Evolutionary conservation across 2,113 vertebrate species (phyloP).

Genomic region (Craseonycteris thonglongyai): DNA sequence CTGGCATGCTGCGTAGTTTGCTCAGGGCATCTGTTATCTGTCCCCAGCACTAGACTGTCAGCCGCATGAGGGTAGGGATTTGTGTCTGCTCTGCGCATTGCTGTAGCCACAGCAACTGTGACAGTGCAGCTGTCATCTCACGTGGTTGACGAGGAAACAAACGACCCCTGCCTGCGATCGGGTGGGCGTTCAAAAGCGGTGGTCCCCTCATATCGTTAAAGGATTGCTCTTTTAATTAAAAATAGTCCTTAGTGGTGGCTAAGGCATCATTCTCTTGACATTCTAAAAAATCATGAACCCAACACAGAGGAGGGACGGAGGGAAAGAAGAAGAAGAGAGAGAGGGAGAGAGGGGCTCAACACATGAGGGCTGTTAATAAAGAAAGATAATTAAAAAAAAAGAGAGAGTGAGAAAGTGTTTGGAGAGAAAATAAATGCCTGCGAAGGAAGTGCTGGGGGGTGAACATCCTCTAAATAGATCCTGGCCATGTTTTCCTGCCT

Average conservation of each 20-base stretch:
- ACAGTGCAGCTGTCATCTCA: background rate
- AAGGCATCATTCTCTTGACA: background rate
- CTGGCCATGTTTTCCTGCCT: background rate
- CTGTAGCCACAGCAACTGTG: background rate
- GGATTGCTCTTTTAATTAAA: background rate
- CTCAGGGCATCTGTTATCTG: background rate
- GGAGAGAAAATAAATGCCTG: background rate
- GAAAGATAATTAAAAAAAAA: background rate
- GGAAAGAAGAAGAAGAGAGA: background rate
- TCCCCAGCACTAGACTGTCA: background rate
- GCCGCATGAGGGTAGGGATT: background rate
- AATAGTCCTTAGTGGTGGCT: background rate
- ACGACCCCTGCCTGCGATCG: fast-evolving
- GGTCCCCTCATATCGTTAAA: fast-evolving
- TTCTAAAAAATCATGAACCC: background rate
- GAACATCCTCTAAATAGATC: background rate
- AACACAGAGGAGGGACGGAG: background rate
- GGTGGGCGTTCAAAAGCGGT: fast-evolving
- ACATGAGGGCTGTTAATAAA: background rate
- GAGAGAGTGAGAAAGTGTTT: background rate
- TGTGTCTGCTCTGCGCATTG: background rate
- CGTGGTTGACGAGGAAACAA: background rate
- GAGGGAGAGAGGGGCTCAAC: fast-evolving
- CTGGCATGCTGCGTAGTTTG: background rate
- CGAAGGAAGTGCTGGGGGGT: background rate